A percentile compares a stretch with the other conserved stretches of the same genome.
phyloP scores from a whole-genome alignment of 1,140 invertebrate species.

The Triops cancriformis region DNA sequence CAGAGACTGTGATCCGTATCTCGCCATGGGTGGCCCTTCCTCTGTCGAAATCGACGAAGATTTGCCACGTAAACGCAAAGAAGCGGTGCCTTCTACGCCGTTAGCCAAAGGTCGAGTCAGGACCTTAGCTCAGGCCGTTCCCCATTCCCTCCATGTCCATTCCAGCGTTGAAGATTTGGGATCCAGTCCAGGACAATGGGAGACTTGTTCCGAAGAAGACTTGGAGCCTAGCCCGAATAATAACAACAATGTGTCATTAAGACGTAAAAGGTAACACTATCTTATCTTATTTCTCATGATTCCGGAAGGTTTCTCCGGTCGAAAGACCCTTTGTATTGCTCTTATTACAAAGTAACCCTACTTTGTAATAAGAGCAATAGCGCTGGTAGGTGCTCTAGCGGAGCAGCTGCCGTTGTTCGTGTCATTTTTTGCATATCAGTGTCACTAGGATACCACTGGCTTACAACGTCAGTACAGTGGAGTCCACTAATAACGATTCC shows the following conservation, averaged over 20 bases:
- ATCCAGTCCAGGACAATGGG: background rate
- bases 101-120: background rate
- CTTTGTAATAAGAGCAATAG: too few species aligned
- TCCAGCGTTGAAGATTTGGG: background rate
- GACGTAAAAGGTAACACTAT: background rate
- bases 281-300: too few species aligned
- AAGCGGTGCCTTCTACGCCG: background rate
- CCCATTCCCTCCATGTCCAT: background rate
- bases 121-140: background rate
- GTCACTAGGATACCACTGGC: too few species aligned
- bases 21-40: background rate
- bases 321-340: too few species aligned
- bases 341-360: too few species aligned
- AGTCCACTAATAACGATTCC: too few species aligned
- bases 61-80: background rate
- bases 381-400: too few species aligned
- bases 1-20: background rate
- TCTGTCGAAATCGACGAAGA: background rate
- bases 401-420: too few species aligned
- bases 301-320: too few species aligned
- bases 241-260: background rate
- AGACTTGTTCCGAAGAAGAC: slow-evolving; percentile 3
- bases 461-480: too few species aligned
- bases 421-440: too few species aligned
- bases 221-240: background rate